Percentiles rank a stretch among this genome's conserved stretches.
Conservation (phyloP, 1,140 invertebrate genomes). For the Ylistrum balloti region DNA sequence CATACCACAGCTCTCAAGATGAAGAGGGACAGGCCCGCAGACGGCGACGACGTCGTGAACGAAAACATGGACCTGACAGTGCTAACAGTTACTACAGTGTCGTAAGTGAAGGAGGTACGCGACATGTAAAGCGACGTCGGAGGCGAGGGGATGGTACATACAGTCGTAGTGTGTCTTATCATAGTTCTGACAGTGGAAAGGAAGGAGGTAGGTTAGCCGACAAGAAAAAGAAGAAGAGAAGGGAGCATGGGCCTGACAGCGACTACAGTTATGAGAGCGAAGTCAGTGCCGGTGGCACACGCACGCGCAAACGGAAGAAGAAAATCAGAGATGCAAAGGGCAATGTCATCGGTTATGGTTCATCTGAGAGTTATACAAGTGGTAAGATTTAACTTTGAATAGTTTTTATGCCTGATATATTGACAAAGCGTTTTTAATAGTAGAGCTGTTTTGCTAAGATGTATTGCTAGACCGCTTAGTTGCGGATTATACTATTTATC, state of each 20-base stretch:
- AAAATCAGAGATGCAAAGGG: conserved; percentile 78
- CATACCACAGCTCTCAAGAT: conserved; percentile 79
- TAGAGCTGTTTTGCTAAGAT: background rate
- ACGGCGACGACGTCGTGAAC: conserved; percentile 74
- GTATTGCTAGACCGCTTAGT: background rate
- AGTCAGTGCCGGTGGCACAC: conserved; percentile 79
- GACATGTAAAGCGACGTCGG: conserved; percentile 74
- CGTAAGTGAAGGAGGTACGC: conserved; percentile 79
- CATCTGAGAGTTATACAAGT: conserved; percentile 68
- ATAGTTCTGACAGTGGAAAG: conserved; percentile 78
- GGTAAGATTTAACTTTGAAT: conserved; percentile 43
- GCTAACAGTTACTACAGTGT: conserved; percentile 81
- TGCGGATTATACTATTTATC: background rate
- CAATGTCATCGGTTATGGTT: conserved; percentile 79
- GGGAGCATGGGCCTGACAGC: conserved; percentile 76
- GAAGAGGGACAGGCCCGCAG: conserved; percentile 75
- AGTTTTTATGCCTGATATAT: background rate
- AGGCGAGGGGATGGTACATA: conserved; percentile 80
- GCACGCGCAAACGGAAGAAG: conserved; percentile 69
- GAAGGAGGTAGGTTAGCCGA: conserved; percentile 74
- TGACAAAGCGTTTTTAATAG: background rate
- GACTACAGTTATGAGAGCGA: conserved; percentile 81
- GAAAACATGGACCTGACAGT: conserved; percentile 74
- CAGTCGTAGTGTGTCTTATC: conserved; percentile 78
- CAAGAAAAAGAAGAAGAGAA: conserved; percentile 70